Conservation (phyloP, 2,888 invertebrate genomes). For the Hoplodrina blanda region DNA sequence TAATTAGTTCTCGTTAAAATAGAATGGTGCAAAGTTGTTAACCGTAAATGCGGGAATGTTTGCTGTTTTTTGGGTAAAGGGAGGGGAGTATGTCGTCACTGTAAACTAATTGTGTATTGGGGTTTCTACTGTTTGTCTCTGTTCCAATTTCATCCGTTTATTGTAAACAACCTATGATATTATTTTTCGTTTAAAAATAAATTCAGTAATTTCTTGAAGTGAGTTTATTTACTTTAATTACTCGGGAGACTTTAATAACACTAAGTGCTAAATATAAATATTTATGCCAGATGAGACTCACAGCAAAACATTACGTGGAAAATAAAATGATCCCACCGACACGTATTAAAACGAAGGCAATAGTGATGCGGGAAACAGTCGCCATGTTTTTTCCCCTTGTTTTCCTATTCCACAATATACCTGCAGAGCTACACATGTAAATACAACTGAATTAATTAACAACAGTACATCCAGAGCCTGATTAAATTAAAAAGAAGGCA, state of each 20-base stretch:
- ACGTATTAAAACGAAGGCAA: constrained; percentile 26
- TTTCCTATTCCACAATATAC: constrained; percentile 28
- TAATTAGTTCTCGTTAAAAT: constrained; percentile 68
- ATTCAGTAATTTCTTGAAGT: not conserved
- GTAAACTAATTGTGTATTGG: not conserved
- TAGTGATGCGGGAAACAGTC: constrained; percentile 14
- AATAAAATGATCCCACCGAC: constrained; percentile 25
- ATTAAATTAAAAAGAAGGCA: constrained; percentile 59
- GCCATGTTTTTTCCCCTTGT: constrained; percentile 19
- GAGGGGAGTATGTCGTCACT: constrained; percentile 7
- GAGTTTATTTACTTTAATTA: not conserved
- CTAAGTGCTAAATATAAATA: constrained; percentile 17
- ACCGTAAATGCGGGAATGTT: constrained; percentile 44
- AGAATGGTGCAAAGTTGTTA: constrained; percentile 53
- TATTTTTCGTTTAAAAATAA: not conserved
- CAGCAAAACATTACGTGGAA: constrained; percentile 4
- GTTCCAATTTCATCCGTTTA: not conserved
- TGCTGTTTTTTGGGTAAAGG: constrained; percentile 23
- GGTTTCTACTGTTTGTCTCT: no score
- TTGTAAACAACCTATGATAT: not conserved
- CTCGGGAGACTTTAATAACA: constrained; percentile 8
- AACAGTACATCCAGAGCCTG: constrained; percentile 25
- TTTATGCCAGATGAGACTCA: not conserved
- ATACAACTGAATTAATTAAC: constrained; percentile 55
- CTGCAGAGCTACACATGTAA: constrained; percentile 46